Conservation (phyloP, 1,140 invertebrate genomes). For the Hylyphantes graminicola region DNA sequence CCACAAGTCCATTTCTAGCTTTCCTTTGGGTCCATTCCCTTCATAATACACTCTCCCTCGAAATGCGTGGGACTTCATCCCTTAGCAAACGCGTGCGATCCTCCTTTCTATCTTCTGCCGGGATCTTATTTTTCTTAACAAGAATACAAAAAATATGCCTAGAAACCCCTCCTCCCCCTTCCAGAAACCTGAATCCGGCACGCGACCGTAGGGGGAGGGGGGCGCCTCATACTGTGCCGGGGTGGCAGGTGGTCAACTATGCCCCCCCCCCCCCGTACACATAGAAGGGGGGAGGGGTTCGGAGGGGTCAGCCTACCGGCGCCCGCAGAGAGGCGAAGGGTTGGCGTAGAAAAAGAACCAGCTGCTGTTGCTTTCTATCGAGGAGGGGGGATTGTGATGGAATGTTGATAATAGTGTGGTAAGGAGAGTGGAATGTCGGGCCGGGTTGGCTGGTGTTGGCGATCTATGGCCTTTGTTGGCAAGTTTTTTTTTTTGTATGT, state of each 20-base stretch:
- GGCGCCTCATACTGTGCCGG: slow-evolving; percentile 8
- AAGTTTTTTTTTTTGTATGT: neutral
- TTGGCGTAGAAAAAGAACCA: slow-evolving; percentile 39
- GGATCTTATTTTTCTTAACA: neutral
- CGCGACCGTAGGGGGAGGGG: slow-evolving; percentile 4
- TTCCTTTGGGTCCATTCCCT: too few species aligned
- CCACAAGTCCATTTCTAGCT: too few species aligned
- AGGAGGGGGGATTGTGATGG: slow-evolving; percentile 27
- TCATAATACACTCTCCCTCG: too few species aligned
- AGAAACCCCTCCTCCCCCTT: neutral
- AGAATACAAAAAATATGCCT: neutral
- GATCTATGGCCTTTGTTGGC: neutral
- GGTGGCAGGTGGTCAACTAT: slow-evolving; percentile 55
- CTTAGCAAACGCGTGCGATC: too few species aligned
- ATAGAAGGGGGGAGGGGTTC: neutral
- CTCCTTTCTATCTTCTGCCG: too few species aligned
- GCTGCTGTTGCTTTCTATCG: slow-evolving; percentile 39
- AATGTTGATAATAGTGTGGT: slow-evolving; percentile 56
- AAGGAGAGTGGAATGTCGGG: slow-evolving; percentile 34
- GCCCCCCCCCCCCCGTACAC: slow-evolving; percentile 19
- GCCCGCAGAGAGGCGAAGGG: slow-evolving; percentile 22
- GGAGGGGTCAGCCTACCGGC: slow-evolving; percentile 43
- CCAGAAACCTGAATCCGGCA: slow-evolving; percentile 49
- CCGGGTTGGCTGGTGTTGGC: neutral
- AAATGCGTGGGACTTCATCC: too few species aligned